Evolutionary conservation across 2,888 invertebrate genomes (phyloP).

Genomic region (Amphiduros pacificus): DNA sequence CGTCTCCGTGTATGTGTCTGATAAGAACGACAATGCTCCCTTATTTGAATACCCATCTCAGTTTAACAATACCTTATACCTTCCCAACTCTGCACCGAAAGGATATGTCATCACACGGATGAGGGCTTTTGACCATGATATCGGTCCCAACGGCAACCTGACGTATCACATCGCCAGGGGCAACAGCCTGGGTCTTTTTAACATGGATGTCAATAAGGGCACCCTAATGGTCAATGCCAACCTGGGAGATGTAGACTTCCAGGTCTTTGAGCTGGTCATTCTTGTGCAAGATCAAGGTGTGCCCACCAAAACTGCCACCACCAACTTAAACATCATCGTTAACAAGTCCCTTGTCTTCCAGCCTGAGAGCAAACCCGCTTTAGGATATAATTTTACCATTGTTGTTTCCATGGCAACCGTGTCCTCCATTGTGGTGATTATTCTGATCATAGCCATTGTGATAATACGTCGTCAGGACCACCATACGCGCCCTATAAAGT

Average conservation of each 20-base stretch:
- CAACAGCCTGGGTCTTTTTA: slow-evolving; percentile 3
- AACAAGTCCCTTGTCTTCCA: slow-evolving; percentile 14
- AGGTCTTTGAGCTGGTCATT: slow-evolving; percentile 13
- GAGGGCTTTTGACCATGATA: slow-evolving; percentile 14
- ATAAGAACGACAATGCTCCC: slow-evolving; percentile 32
- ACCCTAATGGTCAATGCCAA: slow-evolving; percentile 17
- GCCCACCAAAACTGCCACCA: slow-evolving; percentile 2
- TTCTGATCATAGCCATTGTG: slow-evolving; percentile 14
- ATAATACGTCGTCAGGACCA: slow-evolving; percentile 15
- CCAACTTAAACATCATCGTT: slow-evolving; percentile 12
- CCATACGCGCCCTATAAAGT: neutral
- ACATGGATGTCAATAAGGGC: slow-evolving; percentile 7
- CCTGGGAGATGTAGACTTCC: slow-evolving; percentile 9
- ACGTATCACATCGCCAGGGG: slow-evolving; percentile 11
- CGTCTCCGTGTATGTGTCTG: slow-evolving; percentile 28
- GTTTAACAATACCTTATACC: slow-evolving; percentile 26
- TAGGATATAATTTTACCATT: slow-evolving; percentile 19
- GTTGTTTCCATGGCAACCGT: slow-evolving; percentile 16
- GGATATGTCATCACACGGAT: slow-evolving; percentile 14
- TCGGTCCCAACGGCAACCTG: slow-evolving; percentile 22
- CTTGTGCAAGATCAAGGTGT: slow-evolving; percentile 16
- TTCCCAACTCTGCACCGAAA: slow-evolving; percentile 14
- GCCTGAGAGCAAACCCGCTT: neutral
- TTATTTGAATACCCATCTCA: slow-evolving; percentile 24
- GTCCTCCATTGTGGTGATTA: slow-evolving; percentile 10